phyloP scores from a whole-genome alignment of 2,888 invertebrate species.

The Taphrorychus bicolor region DNA sequence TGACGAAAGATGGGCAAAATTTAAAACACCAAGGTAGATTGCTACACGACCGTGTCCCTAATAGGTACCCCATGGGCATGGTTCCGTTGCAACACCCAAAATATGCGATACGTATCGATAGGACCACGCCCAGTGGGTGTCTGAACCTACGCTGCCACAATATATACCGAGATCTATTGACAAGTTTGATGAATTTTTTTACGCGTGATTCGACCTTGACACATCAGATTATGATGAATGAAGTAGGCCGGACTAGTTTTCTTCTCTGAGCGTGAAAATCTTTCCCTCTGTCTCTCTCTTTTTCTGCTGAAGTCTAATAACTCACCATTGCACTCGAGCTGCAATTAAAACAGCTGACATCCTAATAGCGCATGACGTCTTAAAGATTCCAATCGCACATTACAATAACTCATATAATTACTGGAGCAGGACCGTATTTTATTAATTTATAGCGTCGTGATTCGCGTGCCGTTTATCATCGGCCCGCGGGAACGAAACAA shows the following conservation, averaged over 20 bases:
- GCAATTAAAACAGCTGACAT: constrained; percentile 16
- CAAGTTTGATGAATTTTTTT: not conserved
- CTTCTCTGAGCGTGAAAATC: not conserved
- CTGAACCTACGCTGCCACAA: not conserved
- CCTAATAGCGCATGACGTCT: constrained; percentile 22
- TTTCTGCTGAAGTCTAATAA: not conserved
- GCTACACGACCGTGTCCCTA: constrained; percentile 25
- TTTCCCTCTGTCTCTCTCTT: too few species aligned
- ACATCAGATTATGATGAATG: not conserved
- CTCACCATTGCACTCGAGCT: not conserved
- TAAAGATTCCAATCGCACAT: constrained; percentile 14
- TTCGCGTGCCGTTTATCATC: constrained; percentile 16
- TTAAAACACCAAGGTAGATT: not conserved
- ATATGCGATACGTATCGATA: constrained; percentile 20
- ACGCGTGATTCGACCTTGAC: not conserved
- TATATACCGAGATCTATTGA: not conserved
- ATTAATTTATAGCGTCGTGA: constrained; percentile 17
- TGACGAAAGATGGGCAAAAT: not conserved
- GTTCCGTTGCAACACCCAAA: constrained; percentile 27
- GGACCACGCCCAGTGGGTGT: not conserved
- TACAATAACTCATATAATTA: constrained; percentile 19
- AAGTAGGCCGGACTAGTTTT: not conserved
- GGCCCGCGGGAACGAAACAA: constrained; percentile 3
- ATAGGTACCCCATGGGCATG: constrained; percentile 22
- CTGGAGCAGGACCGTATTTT: constrained; percentile 14